A percentile compares a stretch with the other conserved stretches of the same genome.
Evolutionary conservation across 1,140 invertebrate genomes (phyloP).

Genomic region (Penaeus vannamei): DNA sequence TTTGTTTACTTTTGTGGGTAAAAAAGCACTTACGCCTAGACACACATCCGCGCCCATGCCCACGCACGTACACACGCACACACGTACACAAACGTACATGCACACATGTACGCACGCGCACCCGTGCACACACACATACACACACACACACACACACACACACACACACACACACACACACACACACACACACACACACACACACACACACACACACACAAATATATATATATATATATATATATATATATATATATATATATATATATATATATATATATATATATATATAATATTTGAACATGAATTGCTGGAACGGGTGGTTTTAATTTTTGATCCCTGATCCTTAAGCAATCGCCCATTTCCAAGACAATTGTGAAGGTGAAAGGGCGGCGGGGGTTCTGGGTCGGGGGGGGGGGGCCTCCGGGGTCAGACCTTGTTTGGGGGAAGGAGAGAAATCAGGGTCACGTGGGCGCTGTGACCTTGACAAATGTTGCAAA

Average conservation of each 20-base stretch:
- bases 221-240: conserved; percentile 22
- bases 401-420: too few species aligned
- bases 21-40: not conserved
- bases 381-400: too few species aligned
- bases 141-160: conserved; percentile 20
- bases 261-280: conserved; percentile 1
- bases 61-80: conserved; percentile 31
- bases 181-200: not conserved
- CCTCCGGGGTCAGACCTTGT: too few species aligned
- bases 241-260: conserved; percentile 1
- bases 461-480: too few species aligned
- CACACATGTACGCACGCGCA: conserved; percentile 1
- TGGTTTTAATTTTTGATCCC: not conserved
- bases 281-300: not conserved
- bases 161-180: not conserved
- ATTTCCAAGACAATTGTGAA: too few species aligned
- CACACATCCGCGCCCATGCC: not conserved
- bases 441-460: too few species aligned
- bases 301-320: not conserved
- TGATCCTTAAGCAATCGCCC: too few species aligned
- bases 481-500: too few species aligned
- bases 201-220: conserved; percentile 7
- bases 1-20: too few species aligned
- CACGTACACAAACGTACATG: conserved; percentile 26
- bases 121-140: not conserved